Evolutionary conservation across 2,797 vertebrate genomes (phyloP), one percentile per base, ranked within the genome.

Genomic region (Adelosebastes latens): DNA sequence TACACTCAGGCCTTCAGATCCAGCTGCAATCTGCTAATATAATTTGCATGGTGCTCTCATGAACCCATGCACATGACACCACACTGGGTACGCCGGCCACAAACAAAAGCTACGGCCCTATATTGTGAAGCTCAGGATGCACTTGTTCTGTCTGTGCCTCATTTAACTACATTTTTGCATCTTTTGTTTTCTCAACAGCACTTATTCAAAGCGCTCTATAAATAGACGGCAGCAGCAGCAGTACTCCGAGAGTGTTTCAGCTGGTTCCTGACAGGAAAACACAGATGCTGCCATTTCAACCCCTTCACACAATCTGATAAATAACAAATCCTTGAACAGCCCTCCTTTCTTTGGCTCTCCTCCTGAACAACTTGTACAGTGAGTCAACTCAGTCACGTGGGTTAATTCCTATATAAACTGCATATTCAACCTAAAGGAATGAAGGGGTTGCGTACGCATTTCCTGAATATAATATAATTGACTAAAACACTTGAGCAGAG

Each of bases 151-250:
- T 32, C 32, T 2, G 14, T 2, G 4, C 66, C 81, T 79, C 53
- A 77, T 78, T 84, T 27, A 39, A 68, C 42, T 66, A 39, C 4
- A 67, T 65, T 59, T 84, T 65, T 83, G 49, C 69, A 76, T 81
- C 63, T 69, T 86, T 83, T 80, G 58, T 72, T 77, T 77, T 66
- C 77, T 68, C 75, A 49, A 14, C 53, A 64, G 63, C 58, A 27
- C 61, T 68, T 46, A 85, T 79, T 86, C 66, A 86, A 85, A 90
- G 77, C 24, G n/a, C 24, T n/a, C 72, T 76, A 75, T 77, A 84
- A 87, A 88, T 86, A 88, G 66, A 58, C n/a, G 39, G 73, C 58
- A 75, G 24, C 61, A 46, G 42, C 75, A 49, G 55, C 65, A 46
- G 32, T 7, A 16, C 42, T 60, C 68, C 6, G 1, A 29, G 9